Percentiles rank a stretch among this genome's conserved stretches.
Conservation (phyloP, 2,797 vertebrate species). For the Aselliscus stoliczkanus region DNA sequence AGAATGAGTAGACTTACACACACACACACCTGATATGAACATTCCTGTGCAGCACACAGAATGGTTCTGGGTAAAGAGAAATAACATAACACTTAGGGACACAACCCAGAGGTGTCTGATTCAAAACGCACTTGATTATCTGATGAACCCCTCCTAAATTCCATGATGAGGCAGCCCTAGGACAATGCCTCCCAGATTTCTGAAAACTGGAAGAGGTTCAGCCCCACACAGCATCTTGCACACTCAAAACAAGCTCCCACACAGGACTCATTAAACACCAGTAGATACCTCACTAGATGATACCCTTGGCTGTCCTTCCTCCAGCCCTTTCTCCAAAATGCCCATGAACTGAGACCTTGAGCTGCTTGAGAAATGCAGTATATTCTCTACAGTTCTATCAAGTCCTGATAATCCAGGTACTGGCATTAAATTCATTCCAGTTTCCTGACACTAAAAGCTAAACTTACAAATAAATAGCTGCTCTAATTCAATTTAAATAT, state of each 20-base stretch:
- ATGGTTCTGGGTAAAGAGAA: background rate
- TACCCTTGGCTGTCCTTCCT: background rate
- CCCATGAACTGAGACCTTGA: background rate
- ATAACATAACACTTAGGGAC: background rate
- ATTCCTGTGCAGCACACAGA: background rate
- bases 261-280: background rate
- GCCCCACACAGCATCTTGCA: background rate
- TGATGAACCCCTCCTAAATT: background rate
- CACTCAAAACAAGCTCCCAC: background rate
- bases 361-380: background rate
- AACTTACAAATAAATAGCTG: background rate
- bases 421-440: background rate
- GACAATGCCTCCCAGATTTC: background rate
- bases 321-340: background rate
- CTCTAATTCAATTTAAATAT: background rate
- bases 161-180: background rate
- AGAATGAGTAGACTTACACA: background rate
- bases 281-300: background rate
- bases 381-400: conserved; percentile 41
- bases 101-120: background rate
- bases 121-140: background rate
- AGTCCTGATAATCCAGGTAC: background rate
- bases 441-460: background rate
- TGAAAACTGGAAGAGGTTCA: background rate
- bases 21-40: background rate